These are phyloP conservation scores for Catharus minimus DNA, from an alignment of 2,113 vertebrate genomes.

Conservation along the genomic window DNA sequence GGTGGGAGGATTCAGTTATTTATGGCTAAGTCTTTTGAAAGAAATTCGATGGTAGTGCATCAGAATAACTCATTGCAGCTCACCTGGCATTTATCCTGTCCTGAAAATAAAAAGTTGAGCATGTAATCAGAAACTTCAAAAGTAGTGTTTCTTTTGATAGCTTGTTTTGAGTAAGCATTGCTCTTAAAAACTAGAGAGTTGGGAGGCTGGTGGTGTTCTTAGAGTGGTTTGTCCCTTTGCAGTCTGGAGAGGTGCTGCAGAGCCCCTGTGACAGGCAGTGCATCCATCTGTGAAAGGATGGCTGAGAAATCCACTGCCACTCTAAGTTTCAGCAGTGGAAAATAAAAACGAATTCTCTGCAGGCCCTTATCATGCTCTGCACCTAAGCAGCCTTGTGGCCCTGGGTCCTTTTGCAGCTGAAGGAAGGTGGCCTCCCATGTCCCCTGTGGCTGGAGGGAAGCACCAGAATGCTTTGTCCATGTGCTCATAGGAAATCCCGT, in stretches of 20 bases:
- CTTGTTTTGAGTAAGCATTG: neutral
- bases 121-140: neutral
- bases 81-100: neutral
- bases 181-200: neutral
- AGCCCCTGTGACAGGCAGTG: neutral
- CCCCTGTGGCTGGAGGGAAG: neutral
- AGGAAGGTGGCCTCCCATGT: neutral
- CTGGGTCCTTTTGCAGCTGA: fast-evolving
- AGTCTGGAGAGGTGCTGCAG: neutral
- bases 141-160: neutral
- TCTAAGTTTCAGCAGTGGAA: neutral
- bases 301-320: neutral
- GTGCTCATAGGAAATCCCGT: neutral
- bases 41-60: neutral
- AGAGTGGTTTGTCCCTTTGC: neutral
- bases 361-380: neutral
- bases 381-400: neutral
- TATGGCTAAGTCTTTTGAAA: neutral
- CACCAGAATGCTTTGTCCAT: neutral
- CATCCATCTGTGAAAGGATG: neutral
- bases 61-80: neutral
- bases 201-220: neutral
- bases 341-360: neutral
- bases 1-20: neutral
- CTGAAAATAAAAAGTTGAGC: neutral